Percentiles rank a stretch among this genome's conserved stretches.
These are phyloP conservation scores for Pyrrhia umbra DNA, from an alignment of 2,888 invertebrate genomes.

Conservation along the genomic window DNA sequence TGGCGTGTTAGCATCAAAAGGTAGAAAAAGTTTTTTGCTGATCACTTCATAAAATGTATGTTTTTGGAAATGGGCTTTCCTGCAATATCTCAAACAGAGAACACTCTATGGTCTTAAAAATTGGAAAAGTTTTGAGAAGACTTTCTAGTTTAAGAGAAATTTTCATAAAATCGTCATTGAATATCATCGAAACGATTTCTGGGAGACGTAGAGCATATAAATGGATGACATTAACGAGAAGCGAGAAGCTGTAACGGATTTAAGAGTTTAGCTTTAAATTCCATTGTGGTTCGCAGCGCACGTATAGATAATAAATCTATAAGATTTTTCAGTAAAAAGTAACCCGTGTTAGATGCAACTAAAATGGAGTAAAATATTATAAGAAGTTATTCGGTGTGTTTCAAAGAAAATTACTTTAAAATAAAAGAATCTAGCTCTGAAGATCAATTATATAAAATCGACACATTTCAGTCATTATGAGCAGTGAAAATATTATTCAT, in stretches of 20 bases:
- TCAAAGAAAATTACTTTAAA: neutral
- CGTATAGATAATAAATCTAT: slow-evolving; percentile 25
- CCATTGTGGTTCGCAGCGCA: slow-evolving; percentile 22
- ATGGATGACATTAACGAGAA: slow-evolving; percentile 45
- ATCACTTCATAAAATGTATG: neutral
- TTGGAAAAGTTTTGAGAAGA: slow-evolving; percentile 39
- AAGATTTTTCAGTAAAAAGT: neutral
- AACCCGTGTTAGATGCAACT: neutral
- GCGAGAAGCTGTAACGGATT: slow-evolving; percentile 35
- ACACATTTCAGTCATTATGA: neutral
- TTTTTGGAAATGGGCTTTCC: neutral
- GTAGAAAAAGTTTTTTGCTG: neutral
- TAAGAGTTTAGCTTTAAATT: slow-evolving; percentile 40
- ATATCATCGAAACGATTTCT: slow-evolving; percentile 48
- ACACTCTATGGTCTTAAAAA: slow-evolving; percentile 8
- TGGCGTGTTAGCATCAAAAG: no score
- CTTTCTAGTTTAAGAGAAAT: slow-evolving; percentile 32
- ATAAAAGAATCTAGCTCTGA: no score
- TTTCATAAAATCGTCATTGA: slow-evolving; percentile 61
- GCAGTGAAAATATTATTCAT: neutral
- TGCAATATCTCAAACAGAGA: slow-evolving; percentile 1
- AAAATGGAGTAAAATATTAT: neutral
- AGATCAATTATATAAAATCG: no score
- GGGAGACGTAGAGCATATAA: slow-evolving; percentile 47
- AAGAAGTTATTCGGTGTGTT: neutral